Base-by-base conservation (phyloP, 2,888 invertebrate genomes). In the Pterostichus madidus region DNA sequence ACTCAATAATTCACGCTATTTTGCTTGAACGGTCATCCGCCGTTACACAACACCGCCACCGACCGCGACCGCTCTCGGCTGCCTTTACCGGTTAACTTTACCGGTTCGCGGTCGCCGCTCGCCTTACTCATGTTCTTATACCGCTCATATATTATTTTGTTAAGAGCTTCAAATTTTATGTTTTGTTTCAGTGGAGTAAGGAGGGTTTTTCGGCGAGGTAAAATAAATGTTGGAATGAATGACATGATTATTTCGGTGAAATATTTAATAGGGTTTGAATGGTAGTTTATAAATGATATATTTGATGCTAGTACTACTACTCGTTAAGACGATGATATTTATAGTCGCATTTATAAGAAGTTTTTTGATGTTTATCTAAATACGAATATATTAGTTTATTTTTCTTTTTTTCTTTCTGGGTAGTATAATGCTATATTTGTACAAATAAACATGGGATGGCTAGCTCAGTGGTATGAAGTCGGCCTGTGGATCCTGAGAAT, bases 1-100 rank as follows among this genome's bases (percentile, higher is more conserved):
- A 52, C 68, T 84, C 78, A 84, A 84, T 84, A 81, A 84, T 84
- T 84, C 83, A 84, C 80, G 52, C 32, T 84, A 83, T 84, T 84
- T 78, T 84, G 82, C 77, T 78, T 83, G 79, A 64, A 76, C 77
- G 80, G 80, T 84, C 83, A 83, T 75, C 71, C 59, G 73, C 82
- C 61, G 64, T 84, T 84, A 77, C 81, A 84, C 64, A 83, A 79
- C 71, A 15, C 31, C 83, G 44, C 68, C 68, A 8, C 56, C 68
- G 8, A 44, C 64, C 39, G 76, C 32, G 46, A 68, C 80, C 39
- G 61, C 46, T 64, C 44, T 15, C 39, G 68, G 44, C 10, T 71
- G 64, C 44, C 17, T 71, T 15, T 71, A 39, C 44, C 68, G 64
- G 53, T 53, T 53, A 53, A 53, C 53, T n/a, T 68, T 68, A 35